Conservation (phyloP, 30 jellyfish, hydroid and myxozoan species). For the Cassiopea andromeda region DNA sequence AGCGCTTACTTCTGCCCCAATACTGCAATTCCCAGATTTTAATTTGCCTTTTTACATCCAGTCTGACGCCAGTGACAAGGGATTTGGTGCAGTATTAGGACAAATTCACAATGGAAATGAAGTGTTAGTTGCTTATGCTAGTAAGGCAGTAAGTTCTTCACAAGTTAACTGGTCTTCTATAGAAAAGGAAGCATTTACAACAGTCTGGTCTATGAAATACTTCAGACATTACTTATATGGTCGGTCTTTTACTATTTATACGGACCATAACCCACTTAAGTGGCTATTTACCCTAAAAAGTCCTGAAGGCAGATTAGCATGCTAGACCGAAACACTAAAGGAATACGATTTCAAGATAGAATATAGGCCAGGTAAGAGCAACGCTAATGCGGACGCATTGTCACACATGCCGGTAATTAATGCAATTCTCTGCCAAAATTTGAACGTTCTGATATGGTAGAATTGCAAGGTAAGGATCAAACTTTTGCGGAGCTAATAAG, state of each 20-base stretch:
- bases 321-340: conserved; percentile 63
- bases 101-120: conserved; percentile 50
- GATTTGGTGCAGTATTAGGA: conserved; percentile 57
- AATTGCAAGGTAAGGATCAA: conserved; percentile 49
- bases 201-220: conserved; percentile 51
- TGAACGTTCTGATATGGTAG: conserved; percentile 47
- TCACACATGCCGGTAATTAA: conserved; percentile 60
- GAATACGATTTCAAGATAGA: conserved; percentile 63
- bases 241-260: conserved; percentile 52
- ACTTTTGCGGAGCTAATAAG: conserved; percentile 28
- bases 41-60: conserved; percentile 47
- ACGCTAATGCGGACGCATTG: conserved; percentile 72
- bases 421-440: conserved; percentile 38
- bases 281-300: conserved; percentile 44
- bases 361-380: conserved; percentile 64
- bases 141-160: conserved; percentile 2
- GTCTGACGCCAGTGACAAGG: conserved; percentile 59
- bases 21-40: conserved; percentile 50
- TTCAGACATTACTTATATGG: conserved; percentile 59
- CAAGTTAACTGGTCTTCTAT: conserved; percentile 37
- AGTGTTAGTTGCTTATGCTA: conserved; percentile 59
- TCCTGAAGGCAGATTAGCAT: conserved; percentile 52
- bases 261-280: conserved; percentile 73
- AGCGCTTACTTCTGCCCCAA: conserved; percentile 52
- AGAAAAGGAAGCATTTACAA: conserved; percentile 70